A percentile compares a stretch with the other conserved stretches of the same genome.
Evolutionary conservation across 2,113 vertebrate species (phyloP).

Genomic region (Pelusios castaneus): DNA sequence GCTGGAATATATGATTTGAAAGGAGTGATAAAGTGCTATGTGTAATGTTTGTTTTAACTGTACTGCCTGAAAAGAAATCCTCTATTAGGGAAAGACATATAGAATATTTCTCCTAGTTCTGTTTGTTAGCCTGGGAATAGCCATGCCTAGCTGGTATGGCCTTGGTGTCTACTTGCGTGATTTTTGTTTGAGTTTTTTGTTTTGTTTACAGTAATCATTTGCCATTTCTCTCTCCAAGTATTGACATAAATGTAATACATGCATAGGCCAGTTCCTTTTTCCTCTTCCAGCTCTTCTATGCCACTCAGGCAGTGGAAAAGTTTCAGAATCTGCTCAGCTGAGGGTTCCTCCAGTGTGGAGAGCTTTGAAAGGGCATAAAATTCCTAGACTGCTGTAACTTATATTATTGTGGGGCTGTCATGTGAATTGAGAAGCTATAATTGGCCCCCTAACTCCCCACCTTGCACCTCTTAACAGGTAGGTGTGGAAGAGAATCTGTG

Average conservation of each 20-base stretch:
- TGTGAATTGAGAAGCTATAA: neutral
- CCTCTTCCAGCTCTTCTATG: neutral
- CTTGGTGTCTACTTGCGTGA: neutral
- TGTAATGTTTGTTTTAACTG: conserved; percentile 30
- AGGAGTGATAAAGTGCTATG: conserved; percentile 37
- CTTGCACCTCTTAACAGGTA: neutral
- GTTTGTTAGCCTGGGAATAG: neutral
- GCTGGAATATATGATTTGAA: conserved; percentile 63
- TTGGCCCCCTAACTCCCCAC: neutral
- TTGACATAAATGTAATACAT: neutral
- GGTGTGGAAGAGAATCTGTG: neutral
- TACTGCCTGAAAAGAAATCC: conserved; percentile 19
- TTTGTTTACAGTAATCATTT: neutral
- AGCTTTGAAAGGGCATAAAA: neutral
- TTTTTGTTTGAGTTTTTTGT: neutral
- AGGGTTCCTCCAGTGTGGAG: neutral
- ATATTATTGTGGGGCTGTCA: neutral
- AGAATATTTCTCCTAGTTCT: neutral
- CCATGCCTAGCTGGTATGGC: neutral
- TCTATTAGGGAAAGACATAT: neutral
- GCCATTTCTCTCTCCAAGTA: neutral
- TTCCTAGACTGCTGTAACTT: neutral
- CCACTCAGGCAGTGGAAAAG: neutral
- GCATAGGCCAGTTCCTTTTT: neutral
- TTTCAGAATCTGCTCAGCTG: neutral